Evolutionary conservation across 2,797 vertebrate genomes (phyloP), one percentile per base, ranked within the genome.

Genomic region (Chelon labrosus): DNA sequence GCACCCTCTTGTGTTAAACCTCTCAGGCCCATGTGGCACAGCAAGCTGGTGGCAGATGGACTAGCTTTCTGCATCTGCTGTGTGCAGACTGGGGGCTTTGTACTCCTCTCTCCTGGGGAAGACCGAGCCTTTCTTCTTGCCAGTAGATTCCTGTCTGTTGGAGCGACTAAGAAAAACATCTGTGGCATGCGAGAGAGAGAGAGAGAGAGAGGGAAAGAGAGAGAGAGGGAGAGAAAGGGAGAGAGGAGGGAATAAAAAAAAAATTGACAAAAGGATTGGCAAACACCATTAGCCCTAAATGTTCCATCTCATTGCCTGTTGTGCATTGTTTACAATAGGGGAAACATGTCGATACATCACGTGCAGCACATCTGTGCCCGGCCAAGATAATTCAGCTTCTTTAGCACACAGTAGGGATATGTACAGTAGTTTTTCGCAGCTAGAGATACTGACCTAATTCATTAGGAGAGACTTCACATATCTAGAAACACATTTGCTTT

Each of bases 121-220:
- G 93, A 93, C 85, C 80, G 92, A 93, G 95, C 94, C 96, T 98
- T 98, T 98, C 96, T 97, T 97, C 96, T 97, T 95, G 96, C 95
- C 96, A 97, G 97, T 97, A 96, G 97, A 98, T 98, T 99, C 97
- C 97, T 98, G 97, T 97, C 97, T 97, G 96, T 95, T 96, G 96
- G 96, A 98, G 96, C 96, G 95, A 96, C 97, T 95, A 96, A 96
- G 96, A 97, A 97, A 95, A 99, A 98, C 97, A 98, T 99, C 97
- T 85, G 89, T 89, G 86, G 96, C 97, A 97, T 97, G 97, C 94
- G 91, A 85, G 94, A 90, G 95, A 94, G 94, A 95, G 95, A 94
- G 95, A 61, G 67, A 42, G 55, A 58, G 67, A 65, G 59, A 65
- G 22, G 17, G 16, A 57, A 41, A 52, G 31, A 69, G 68, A 65